Evolutionary conservation across 1,140 invertebrate genomes (phyloP).

Genomic region (Monochamus saltuarius): DNA sequence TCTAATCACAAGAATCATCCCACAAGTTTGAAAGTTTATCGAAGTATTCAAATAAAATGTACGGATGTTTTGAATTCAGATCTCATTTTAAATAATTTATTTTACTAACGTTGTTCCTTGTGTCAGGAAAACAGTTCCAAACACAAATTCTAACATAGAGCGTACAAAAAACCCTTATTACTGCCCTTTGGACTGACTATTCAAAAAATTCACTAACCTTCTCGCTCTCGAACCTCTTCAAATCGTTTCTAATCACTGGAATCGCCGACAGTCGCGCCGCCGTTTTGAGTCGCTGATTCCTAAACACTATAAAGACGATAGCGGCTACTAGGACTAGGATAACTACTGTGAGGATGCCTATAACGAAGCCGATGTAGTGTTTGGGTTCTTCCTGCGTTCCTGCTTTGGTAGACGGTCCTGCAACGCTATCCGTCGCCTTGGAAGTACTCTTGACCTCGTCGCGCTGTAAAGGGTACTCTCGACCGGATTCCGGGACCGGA

Average conservation of each 20-base stretch:
- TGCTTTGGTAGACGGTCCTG: background rate
- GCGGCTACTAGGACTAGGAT: constrained; percentile 68
- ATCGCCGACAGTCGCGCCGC: constrained; percentile 37
- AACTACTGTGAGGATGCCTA: constrained; percentile 73
- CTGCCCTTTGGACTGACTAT: background rate
- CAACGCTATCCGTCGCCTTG: constrained; percentile 3
- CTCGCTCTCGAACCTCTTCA: constrained; percentile 27
- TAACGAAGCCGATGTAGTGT: constrained; percentile 69
- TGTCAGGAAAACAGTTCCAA: background rate
- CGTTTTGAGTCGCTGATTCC: constrained; percentile 65
- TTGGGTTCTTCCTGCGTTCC: constrained; percentile 54
- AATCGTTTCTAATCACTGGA: constrained; percentile 53
- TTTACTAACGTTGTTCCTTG: too few species aligned
- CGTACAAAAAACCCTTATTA: constrained; percentile 1
- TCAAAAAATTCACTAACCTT: constrained; percentile 37
- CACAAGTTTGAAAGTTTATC: too few species aligned
- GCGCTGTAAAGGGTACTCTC: constrained; percentile 66
- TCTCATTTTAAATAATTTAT: too few species aligned
- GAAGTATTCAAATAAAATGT: too few species aligned
- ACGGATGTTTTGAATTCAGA: too few species aligned
- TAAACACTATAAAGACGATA: constrained; percentile 70
- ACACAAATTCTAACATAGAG: background rate
- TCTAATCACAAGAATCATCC: too few species aligned
- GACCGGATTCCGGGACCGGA: constrained; percentile 42
- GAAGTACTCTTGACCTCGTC: constrained; percentile 63